phyloP scores from a whole-genome alignment of 2,113 vertebrate species.

The Mormyrus lacerda region DNA sequence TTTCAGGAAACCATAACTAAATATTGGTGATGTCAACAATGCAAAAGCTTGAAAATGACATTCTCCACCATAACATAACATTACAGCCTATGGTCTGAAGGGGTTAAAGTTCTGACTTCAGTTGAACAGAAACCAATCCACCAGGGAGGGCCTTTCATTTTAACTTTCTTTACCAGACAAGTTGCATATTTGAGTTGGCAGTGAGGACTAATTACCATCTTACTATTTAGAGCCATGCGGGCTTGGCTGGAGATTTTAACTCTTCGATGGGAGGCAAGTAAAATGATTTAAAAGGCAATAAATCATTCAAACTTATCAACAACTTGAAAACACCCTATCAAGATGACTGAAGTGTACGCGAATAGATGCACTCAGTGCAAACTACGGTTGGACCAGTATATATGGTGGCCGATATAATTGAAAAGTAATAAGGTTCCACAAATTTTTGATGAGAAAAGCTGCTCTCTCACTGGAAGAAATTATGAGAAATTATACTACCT shows the following conservation, averaged over 20 bases:
- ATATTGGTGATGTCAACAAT: not conserved
- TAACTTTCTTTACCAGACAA: conserved; percentile 42
- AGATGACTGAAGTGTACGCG: not conserved
- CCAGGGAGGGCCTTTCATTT: conserved; percentile 15
- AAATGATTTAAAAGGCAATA: conserved; percentile 47
- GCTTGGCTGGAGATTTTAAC: conserved; percentile 46
- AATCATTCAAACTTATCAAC: conserved; percentile 23
- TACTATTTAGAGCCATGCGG: conserved; percentile 11
- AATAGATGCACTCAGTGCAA: not conserved
- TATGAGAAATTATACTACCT: not conserved
- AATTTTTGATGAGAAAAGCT: not conserved
- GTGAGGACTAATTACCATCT: conserved; percentile 54
- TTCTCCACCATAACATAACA: too few species aligned
- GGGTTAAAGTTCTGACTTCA: conserved; percentile 20
- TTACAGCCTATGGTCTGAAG: not conserved
- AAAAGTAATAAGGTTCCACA: not conserved
- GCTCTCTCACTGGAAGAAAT: not conserved
- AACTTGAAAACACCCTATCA: not conserved
- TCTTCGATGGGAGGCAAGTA: conserved; percentile 37
- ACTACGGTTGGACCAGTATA: not conserved
- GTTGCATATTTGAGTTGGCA: conserved; percentile 53
- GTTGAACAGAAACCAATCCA: conserved; percentile 11
- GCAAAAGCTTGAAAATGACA: not conserved
- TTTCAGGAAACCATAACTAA: not conserved
- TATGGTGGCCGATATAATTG: not conserved